Conservation (phyloP, 2,113 vertebrate species). For the Colistium nudipinnis region DNA sequence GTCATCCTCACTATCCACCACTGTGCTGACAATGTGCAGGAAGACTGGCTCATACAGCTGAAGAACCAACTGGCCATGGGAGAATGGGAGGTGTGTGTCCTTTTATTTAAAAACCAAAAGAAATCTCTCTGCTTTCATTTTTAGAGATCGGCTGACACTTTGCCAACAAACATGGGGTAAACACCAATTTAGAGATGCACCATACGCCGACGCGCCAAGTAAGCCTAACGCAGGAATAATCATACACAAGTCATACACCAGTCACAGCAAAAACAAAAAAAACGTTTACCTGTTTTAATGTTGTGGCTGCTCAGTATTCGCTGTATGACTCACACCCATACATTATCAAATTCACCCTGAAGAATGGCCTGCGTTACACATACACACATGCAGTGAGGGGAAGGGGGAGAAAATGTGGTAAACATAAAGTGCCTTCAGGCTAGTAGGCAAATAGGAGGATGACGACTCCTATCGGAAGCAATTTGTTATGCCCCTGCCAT, state of each 20-base stretch:
- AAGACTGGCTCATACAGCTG: conserved; percentile 94
- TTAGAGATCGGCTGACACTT: background rate
- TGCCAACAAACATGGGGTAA: background rate
- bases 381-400: conserved; percentile 9
- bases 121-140: background rate
- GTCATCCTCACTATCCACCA: conserved; percentile 92
- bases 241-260: too few relatives aligned
- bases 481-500: conserved; percentile 75
- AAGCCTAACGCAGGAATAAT: too few relatives aligned
- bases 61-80: conserved; percentile 88
- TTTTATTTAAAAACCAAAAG: background rate
- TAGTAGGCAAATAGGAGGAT: conserved; percentile 63
- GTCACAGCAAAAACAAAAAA: background rate
- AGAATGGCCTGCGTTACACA: conserved; percentile 21
- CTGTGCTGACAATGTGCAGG: conserved; percentile 87
- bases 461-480: conserved; percentile 74
- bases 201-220: too few relatives aligned
- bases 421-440: conserved; percentile 72
- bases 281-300: background rate
- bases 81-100: conserved; percentile 89
- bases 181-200: background rate
- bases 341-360: background rate
- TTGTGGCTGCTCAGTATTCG: background rate
- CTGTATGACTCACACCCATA: conserved; percentile 3
- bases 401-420: conserved; percentile 48